Evolutionary conservation across 2,888 invertebrate genomes (phyloP).

Genomic region (Yponomeuta malinellus): DNA sequence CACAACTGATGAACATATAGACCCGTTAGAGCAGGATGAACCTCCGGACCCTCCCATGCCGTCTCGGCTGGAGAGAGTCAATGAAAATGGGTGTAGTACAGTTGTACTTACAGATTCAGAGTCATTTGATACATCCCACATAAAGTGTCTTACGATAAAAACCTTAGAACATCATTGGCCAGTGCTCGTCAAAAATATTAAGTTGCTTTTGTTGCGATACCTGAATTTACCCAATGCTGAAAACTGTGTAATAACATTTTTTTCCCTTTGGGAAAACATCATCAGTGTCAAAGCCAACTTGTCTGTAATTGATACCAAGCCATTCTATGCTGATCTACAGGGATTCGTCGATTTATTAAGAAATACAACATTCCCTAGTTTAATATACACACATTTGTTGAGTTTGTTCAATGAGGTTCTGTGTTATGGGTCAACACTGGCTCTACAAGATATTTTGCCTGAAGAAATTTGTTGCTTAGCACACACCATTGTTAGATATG

Average conservation of each 20-base stretch:
- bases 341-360: slow-evolving; percentile 84
- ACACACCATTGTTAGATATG: slow-evolving; percentile 89
- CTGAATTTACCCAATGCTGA: slow-evolving; percentile 77
- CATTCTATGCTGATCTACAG: slow-evolving; percentile 90
- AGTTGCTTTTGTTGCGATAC: slow-evolving; percentile 74
- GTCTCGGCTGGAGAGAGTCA: slow-evolving; percentile 58
- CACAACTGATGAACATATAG: slow-evolving; percentile 36
- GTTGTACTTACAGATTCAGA: slow-evolving; percentile 85
- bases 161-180: slow-evolving; percentile 91
- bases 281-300: slow-evolving; percentile 94
- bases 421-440: slow-evolving; percentile 93
- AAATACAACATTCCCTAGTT: slow-evolving; percentile 83
- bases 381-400: slow-evolving; percentile 89
- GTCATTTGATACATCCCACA: slow-evolving; percentile 88
- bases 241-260: slow-evolving; percentile 86
- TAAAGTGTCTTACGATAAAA: slow-evolving; percentile 90
- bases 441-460: slow-evolving; percentile 89
- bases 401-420: slow-evolving; percentile 92
- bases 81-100: slow-evolving; percentile 74
- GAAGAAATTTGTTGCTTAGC: slow-evolving; percentile 92
- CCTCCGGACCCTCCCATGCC: slow-evolving; percentile 47
- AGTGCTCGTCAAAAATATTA: slow-evolving; percentile 83
- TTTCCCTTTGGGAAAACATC: slow-evolving; percentile 91
- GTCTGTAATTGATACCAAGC: slow-evolving; percentile 91
- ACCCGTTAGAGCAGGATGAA: slow-evolving; percentile 43